A percentile compares a stretch with the other conserved stretches of the same genome.
These are phyloP conservation scores for Trichopoda pennipes DNA, from an alignment of 2,888 invertebrate genomes.

Conservation along the genomic window DNA sequence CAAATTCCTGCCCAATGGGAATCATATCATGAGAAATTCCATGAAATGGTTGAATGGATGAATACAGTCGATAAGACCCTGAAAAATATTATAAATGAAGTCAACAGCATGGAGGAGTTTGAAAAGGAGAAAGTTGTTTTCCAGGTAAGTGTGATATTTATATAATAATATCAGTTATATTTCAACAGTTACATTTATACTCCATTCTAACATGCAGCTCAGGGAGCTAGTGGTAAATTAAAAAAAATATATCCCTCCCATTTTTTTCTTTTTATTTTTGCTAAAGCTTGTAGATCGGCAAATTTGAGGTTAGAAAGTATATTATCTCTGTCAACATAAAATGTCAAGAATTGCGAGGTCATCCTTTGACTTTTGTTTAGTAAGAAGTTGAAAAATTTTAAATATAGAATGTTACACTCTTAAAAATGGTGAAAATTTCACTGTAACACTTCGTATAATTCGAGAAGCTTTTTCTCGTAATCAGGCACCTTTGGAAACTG, in stretches of 20 bases:
- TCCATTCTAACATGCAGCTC: conserved; percentile 78
- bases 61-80: conserved; percentile 91
- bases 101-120: conserved; percentile 93
- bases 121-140: conserved; percentile 94
- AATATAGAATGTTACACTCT: too few species aligned
- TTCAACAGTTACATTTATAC: conserved; percentile 10
- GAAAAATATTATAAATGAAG: conserved; percentile 91
- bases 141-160: conserved; percentile 85
- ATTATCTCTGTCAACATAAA: too few species aligned
- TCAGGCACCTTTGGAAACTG: too few species aligned
- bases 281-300: too few species aligned
- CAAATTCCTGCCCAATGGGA: conserved; percentile 96
- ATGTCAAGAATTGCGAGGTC: too few species aligned
- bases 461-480: too few species aligned
- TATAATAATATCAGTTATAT: not conserved
- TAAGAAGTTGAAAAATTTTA: too few species aligned
- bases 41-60: conserved; percentile 94
- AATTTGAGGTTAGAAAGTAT: too few species aligned
- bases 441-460: too few species aligned
- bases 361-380: too few species aligned
- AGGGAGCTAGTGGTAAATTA: conserved; percentile 81
- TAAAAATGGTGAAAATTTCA: too few species aligned
- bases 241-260: too few species aligned
- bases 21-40: conserved; percentile 89
- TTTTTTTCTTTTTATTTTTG: conserved; percentile 39